Percentiles rank a stretch among this genome's conserved stretches.
phyloP scores from a whole-genome alignment of 2,113 vertebrate genomes.

The Eulemur rufifrons region DNA sequence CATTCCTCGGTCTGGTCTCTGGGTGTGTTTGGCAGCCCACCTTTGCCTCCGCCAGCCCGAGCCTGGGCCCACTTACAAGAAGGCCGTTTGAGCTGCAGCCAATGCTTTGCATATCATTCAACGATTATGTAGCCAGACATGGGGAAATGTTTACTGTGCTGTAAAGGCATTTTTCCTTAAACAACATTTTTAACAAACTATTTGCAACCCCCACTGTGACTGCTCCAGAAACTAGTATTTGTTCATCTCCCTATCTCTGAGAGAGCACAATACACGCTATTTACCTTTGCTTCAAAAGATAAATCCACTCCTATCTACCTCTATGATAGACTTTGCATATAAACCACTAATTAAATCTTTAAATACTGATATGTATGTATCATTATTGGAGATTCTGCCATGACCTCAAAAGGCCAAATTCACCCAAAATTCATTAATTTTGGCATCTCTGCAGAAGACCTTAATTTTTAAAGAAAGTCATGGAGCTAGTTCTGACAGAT shows the following conservation, averaged over 20 bases:
- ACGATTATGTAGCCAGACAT: background rate
- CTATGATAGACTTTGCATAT: background rate
- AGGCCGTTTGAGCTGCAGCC: background rate
- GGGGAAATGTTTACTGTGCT: background rate
- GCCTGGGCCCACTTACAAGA: background rate
- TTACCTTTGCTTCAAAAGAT: background rate
- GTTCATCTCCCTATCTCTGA: background rate
- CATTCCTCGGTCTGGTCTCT: background rate
- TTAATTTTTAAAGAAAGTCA: background rate
- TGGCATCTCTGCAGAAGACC: background rate
- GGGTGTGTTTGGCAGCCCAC: background rate
- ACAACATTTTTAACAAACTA: background rate
- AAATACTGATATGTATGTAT: background rate
- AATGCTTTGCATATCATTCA: background rate
- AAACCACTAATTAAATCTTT: constrained; percentile 23
- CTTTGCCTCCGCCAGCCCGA: background rate
- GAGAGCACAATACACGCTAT: fast-evolving
- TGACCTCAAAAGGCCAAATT: background rate
- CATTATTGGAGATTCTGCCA: background rate
- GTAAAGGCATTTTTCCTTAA: background rate
- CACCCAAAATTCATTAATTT: background rate
- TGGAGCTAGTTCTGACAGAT: constrained; percentile 35
- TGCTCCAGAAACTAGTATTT: background rate
- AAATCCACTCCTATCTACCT: background rate
- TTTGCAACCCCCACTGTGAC: background rate